Evolutionary conservation across 2,797 vertebrate genomes (phyloP).

Genomic region (Xiphorhynchus erythropygius): DNA sequence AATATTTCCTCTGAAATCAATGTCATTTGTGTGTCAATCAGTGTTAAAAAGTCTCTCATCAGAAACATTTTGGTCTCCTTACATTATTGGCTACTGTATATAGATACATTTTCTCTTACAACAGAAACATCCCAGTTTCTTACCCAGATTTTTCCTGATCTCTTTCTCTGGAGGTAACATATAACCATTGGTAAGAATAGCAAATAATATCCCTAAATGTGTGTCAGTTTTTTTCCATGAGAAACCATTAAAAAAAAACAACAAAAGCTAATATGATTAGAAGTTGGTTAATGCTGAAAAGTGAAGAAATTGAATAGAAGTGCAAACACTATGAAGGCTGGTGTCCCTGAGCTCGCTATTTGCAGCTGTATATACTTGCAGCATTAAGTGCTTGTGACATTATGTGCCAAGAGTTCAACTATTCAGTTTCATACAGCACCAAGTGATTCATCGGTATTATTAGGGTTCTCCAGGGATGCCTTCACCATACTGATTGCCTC

Average conservation of each 20-base stretch:
- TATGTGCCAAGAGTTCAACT: slow-evolving; percentile 69
- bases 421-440: slow-evolving; percentile 56
- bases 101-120: not conserved
- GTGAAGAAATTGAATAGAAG: not conserved
- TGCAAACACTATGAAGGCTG: not conserved
- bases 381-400: slow-evolving; percentile 75
- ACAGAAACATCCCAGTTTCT: not conserved
- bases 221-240: not conserved
- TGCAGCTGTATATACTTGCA: slow-evolving; percentile 35
- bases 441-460: slow-evolving; percentile 79
- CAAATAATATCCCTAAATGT: not conserved
- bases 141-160: not conserved
- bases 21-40: not conserved
- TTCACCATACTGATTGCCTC: slow-evolving; percentile 70
- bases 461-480: slow-evolving; percentile 76
- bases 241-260: not conserved
- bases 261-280: not conserved
- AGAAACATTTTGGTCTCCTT: not conserved
- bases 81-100: not conserved
- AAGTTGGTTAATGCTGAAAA: not conserved
- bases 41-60: not conserved
- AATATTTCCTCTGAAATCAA: not conserved
- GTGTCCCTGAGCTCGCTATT: not conserved
- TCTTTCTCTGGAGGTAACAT: not conserved
- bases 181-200: not conserved